Evolutionary conservation across 2,113 vertebrate species (phyloP), one percentile per base, ranked within the genome.

Genomic region (Myotis brandtii): DNA sequence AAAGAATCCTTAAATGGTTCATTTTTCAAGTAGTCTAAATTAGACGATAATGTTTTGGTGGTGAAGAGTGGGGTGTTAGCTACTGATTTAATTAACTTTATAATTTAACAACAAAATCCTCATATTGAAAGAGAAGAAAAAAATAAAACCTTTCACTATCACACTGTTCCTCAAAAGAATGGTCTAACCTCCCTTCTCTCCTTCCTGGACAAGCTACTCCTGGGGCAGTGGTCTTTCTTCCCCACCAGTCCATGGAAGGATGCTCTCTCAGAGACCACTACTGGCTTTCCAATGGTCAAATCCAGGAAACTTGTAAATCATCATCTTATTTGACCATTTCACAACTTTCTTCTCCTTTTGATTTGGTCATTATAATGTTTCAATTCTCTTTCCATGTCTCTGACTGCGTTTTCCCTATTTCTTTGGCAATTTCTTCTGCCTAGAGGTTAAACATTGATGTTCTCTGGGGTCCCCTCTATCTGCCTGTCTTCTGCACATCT

Each of bases 21-120:
- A 21, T 83, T 95, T 93, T 70, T 72, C 62, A 91, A 73, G 37
- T 73, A 77, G 48, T 64, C 0, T 75, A 79, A 87, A 27, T 90
- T 92, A 70, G n/a, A 72, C 43, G 4, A 37, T 72, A 50, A 89
- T 17, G 25, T 37, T 16, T 14, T 76, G 70, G 72, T 87, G 50
- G n/a, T 30, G 37, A 70, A 88, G 32, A 70, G 34, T 21, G 23
- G 69, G 40, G 67, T n/a, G n/a, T 76, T 70, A 43, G 43, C 5
- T 69, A 93, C 16, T 27, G 17, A 70, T 18, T 83, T 73, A 75
- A 48, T 59, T 64, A 66, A 54, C 30, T 93, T 95, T 79, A 52
- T 79, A 73, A 59, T 16, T 13, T 46, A 66, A 73, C 14, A 37
- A 59, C 20, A 79, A 37, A 52, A 43, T 62, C 54, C 18, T 79